phyloP scores from a whole-genome alignment of 2,113 vertebrate genomes.

The Sapayoa aenigma region DNA sequence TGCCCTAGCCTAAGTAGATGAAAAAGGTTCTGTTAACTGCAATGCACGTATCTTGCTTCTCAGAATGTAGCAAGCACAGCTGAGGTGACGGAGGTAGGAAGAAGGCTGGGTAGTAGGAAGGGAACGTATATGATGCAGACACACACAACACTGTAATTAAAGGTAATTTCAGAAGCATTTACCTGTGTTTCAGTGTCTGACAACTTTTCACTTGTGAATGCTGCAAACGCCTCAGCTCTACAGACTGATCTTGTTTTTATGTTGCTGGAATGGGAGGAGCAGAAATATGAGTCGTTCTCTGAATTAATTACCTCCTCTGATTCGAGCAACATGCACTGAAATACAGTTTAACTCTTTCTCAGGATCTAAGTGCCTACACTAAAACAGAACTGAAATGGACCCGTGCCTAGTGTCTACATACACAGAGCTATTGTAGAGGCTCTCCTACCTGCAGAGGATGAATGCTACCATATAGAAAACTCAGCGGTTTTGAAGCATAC shows the following conservation, averaged over 20 bases:
- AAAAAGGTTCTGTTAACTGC: background rate
- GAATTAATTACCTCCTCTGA: conserved; percentile 31
- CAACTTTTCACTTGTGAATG: conserved; percentile 37
- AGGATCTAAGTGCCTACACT: background rate
- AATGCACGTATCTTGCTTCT: background rate
- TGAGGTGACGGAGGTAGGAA: conserved; percentile 25
- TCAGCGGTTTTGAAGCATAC: background rate
- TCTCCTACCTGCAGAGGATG: background rate
- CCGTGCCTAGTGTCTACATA: background rate
- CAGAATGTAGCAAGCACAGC: conserved; percentile 1
- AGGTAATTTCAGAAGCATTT: conserved; percentile 52
- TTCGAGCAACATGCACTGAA: background rate
- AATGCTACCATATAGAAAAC: background rate
- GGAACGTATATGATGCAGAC: conserved; percentile 25
- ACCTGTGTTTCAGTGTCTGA: conserved; percentile 50
- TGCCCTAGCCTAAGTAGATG: background rate
- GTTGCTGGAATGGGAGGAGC: conserved; percentile 14
- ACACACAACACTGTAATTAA: conserved; percentile 46
- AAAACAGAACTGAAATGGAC: background rate
- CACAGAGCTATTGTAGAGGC: background rate
- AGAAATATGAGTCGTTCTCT: conserved; percentile 11
- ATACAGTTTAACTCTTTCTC: conserved; percentile 30
- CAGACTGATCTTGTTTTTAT: conserved; percentile 12
- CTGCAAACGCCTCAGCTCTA: background rate
- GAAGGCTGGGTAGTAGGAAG: conserved; percentile 35